Base-by-base conservation (phyloP, 2,888 invertebrate species). In the Diarsia mendica region DNA sequence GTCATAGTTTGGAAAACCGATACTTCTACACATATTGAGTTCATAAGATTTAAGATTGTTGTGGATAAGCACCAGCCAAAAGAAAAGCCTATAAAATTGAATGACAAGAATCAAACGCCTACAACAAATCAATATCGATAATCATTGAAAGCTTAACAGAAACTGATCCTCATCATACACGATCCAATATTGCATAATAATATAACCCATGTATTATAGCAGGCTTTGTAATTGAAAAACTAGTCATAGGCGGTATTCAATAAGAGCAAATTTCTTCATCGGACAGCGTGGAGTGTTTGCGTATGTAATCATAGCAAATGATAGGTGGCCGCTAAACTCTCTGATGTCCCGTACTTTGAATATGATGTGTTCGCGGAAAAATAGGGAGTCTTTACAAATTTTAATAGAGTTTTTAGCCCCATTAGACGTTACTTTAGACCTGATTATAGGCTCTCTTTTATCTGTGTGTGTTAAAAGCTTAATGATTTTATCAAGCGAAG, bases 241-340 rank as follows among this genome's bases (percentile, higher is more conserved):
- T 84, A 82, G 79, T 90, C 88, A 89, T 88, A 88, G 78, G 86
- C 79, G 83, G 86, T 85, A 86, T 89, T 90, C 87, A 90, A 91
- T 92, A 90, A 90, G 90, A 91, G 92, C 87, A 92, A 94, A 95
- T 95, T 95, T 94, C 94, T 95, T 95, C 93, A 95, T 95, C 91
- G 72, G 61, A 66, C 81, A 92, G 88, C 92, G 90, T 92, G 89
- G 83, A 91, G 90, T 90, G 91, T 91, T 90, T 90, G 90, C 85
- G 89, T 83, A 88, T 85, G 91, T 92, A 95, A 95, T 95, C 92
- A 91, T 88, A 67, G 92, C 91, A 94, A 93, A 95, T 94, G 93
- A 94, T 94, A 92, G 93, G 91, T 87, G 89, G 86, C 76, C 79
- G 80, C 80, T 87, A 81, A 85, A 83, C 75, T 80, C 82, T 85